Conservation (phyloP, 2,888 invertebrate species). For the Drosophila kambysellisi region DNA sequence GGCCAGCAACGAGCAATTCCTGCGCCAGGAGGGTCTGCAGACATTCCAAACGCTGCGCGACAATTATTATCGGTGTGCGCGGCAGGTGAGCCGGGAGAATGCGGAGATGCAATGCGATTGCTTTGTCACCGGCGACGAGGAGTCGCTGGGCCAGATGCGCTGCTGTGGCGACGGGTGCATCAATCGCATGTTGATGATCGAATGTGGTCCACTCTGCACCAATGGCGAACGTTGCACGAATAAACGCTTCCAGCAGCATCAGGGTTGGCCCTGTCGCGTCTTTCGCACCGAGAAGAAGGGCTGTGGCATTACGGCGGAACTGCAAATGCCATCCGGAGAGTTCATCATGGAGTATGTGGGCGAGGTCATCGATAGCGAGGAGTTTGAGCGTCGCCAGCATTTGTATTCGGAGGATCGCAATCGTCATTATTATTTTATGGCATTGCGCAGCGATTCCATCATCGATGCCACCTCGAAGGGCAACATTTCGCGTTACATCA, state of each 20-base stretch:
- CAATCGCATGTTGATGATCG: constrained; percentile 98
- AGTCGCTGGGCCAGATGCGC: constrained; percentile 92
- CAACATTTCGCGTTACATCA: constrained; percentile 98
- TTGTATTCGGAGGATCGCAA: constrained; percentile 96
- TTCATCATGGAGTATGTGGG: constrained; percentile 99
- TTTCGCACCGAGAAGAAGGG: constrained; percentile 97
- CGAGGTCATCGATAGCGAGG: constrained; percentile 96
- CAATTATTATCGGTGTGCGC: constrained; percentile 93
- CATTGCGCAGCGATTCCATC: constrained; percentile 95
- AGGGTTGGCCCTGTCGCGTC: constrained; percentile 93
- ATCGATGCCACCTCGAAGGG: constrained; percentile 99
- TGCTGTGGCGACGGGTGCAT: constrained; percentile 99
- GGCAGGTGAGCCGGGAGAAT: constrained; percentile 95
- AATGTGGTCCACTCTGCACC: constrained; percentile 97
- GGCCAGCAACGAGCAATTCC: constrained; percentile 82
- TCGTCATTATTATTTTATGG: constrained; percentile 99
- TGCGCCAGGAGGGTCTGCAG: constrained; percentile 86
- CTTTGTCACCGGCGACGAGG: constrained; percentile 94
- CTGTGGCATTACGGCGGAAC: constrained; percentile 91
- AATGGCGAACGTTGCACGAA: constrained; percentile 97
- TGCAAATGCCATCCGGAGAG: constrained; percentile 87
- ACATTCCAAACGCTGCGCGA: constrained; percentile 93
- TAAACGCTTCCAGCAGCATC: constrained; percentile 95
- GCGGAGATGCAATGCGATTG: constrained; percentile 98
- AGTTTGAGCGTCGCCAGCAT: constrained; percentile 95